These are phyloP conservation scores for Psammodynastes pulverulentus DNA, from an alignment of 2,113 vertebrate species.

Conservation along the genomic window DNA sequence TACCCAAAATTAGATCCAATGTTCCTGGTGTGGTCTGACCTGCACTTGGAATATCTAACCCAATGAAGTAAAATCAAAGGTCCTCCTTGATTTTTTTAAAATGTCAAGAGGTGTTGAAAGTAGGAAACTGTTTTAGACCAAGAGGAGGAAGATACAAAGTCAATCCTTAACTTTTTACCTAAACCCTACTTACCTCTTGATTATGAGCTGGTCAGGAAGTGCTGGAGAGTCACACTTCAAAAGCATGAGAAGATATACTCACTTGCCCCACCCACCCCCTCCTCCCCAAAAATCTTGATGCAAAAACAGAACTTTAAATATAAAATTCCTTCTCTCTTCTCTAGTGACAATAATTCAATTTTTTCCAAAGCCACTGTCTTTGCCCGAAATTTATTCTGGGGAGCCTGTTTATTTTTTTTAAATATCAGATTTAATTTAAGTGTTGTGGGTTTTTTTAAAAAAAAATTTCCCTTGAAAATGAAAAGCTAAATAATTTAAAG, in stretches of 20 bases:
- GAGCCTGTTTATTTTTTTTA: neutral
- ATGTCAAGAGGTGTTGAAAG: neutral
- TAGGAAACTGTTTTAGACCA: neutral
- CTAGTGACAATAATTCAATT: neutral
- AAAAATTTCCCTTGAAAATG: neutral
- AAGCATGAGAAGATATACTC: neutral
- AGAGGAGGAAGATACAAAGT: neutral
- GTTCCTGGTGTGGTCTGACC: neutral
- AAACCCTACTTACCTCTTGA: neutral
- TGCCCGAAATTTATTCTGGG: neutral
- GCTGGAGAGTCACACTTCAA: neutral
- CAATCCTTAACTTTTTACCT: neutral
- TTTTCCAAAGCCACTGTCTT: neutral
- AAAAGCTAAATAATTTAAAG: constrained; percentile 27
- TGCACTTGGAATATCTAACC: neutral
- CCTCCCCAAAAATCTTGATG: neutral
- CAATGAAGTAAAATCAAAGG: neutral
- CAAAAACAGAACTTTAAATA: neutral
- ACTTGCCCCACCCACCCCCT: neutral
- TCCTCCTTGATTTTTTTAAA: neutral
- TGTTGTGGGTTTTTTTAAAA: neutral
- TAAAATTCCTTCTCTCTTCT: neutral
- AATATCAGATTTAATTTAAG: neutral
- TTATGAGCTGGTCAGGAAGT: neutral
- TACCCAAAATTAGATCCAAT: neutral